Conservation (phyloP, 2,797 vertebrate species). For the Pseudomugil gertrudae region DNA sequence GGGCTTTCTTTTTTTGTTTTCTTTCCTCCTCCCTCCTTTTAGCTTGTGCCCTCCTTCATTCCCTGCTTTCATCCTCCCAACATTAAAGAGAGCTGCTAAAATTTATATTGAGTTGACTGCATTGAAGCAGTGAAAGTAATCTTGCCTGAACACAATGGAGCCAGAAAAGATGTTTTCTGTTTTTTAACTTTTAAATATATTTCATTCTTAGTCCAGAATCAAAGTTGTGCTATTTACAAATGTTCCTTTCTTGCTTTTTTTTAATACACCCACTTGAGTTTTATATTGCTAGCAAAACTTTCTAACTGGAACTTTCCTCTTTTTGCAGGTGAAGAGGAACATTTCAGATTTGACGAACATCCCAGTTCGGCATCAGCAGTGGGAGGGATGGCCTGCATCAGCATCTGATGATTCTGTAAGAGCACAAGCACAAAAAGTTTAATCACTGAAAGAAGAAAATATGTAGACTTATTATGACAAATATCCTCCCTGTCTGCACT, state of each 20-base stretch:
- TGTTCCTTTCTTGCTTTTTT: background rate
- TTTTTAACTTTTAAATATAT: background rate
- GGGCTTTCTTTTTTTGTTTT: conserved; percentile 50
- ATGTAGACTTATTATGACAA: background rate
- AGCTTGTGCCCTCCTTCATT: conserved; percentile 46
- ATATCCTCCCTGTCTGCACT: background rate
- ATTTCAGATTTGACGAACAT: conserved; percentile 98
- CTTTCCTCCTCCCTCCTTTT: conserved; percentile 46
- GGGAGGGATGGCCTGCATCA: conserved; percentile 97
- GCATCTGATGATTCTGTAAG: conserved; percentile 94
- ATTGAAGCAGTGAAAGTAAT: background rate
- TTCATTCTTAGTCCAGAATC: background rate
- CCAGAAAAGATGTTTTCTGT: background rate
- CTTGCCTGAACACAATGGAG: background rate
- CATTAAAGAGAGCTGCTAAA: conserved; percentile 3
- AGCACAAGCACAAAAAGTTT: conserved; percentile 27
- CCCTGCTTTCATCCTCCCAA: conserved; percentile 27
- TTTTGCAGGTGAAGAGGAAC: conserved; percentile 92
- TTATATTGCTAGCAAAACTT: background rate
- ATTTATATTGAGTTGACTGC: conserved; percentile 15
- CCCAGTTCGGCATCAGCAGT: conserved; percentile 95
- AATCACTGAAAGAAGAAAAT: background rate
- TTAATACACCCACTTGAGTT: background rate
- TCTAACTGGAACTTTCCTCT: conserved; percentile 11
- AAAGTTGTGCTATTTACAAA: background rate